phyloP scores from a whole-genome alignment of 1,140 invertebrate species.

The Akabosia matsudoensis region DNA sequence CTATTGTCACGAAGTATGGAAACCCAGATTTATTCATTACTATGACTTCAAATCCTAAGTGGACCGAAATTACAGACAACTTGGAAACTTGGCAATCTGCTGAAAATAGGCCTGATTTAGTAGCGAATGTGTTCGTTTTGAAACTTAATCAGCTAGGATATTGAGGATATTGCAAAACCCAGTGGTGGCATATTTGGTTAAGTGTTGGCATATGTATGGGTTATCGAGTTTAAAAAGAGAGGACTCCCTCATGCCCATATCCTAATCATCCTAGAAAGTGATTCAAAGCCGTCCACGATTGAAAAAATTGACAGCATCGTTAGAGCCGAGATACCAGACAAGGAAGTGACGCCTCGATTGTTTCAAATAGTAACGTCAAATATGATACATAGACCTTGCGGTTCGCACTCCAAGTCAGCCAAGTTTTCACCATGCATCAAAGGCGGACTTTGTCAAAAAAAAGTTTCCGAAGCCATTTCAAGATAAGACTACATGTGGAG shows the following conservation, averaged over 20 bases:
- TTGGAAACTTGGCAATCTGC: slow-evolving; percentile 37
- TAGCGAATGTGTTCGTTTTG: slow-evolving; percentile 47
- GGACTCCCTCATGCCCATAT: slow-evolving; percentile 51
- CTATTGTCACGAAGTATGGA: slow-evolving; percentile 49
- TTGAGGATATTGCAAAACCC: slow-evolving; percentile 22
- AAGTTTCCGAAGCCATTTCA: slow-evolving; percentile 50
- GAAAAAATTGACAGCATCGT: slow-evolving; percentile 46
- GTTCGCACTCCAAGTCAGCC: slow-evolving; percentile 38
- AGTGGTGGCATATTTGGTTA: slow-evolving; percentile 45
- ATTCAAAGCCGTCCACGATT: slow-evolving; percentile 33
- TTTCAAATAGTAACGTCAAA: background rate
- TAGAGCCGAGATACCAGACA: slow-evolving; percentile 43
- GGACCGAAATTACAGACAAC: slow-evolving; percentile 49
- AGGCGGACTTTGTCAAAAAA: slow-evolving; percentile 51
- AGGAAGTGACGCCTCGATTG: background rate
- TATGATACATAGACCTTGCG: slow-evolving; percentile 50
- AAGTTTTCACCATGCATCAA: slow-evolving; percentile 42
- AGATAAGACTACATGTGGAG: slow-evolving; percentile 48
- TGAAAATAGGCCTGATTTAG: slow-evolving; percentile 46
- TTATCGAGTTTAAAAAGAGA: slow-evolving; percentile 51
- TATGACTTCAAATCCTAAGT: slow-evolving; percentile 41
- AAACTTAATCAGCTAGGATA: slow-evolving; percentile 40
- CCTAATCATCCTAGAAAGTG: slow-evolving; percentile 46
- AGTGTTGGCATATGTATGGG: slow-evolving; percentile 39
- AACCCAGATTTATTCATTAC: slow-evolving; percentile 50